A percentile compares a stretch with the other conserved stretches of the same genome.
Evolutionary conservation across 2,888 invertebrate genomes (phyloP).

Genomic region (Xylota sylvarum): DNA sequence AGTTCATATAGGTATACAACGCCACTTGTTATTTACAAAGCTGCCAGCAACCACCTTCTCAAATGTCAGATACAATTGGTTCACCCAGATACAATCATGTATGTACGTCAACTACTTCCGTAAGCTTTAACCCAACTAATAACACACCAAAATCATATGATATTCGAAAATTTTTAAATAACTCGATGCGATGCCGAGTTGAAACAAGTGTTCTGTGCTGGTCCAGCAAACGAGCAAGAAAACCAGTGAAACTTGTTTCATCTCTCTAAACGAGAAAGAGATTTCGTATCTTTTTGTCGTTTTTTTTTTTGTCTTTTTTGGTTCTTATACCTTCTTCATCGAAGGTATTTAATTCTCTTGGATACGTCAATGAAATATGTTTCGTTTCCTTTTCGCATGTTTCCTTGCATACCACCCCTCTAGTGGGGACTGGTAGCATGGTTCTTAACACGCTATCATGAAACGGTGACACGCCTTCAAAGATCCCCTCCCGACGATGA

Average conservation of each 20-base stretch:
- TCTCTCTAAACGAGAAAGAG: constrained; percentile 40
- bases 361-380: constrained; percentile 51
- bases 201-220: constrained; percentile 64
- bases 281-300: constrained; percentile 46
- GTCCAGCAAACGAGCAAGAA: constrained; percentile 22
- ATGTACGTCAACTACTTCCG: not conserved
- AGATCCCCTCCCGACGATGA: constrained; percentile 16
- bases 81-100: not conserved
- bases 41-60: not conserved
- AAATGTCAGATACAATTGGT: not conserved
- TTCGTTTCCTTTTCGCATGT: constrained; percentile 36
- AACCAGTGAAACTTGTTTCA: constrained; percentile 70
- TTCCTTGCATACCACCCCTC: constrained; percentile 31
- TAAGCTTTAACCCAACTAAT: constrained; percentile 24
- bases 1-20: not conserved
- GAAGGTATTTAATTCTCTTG: constrained; percentile 47
- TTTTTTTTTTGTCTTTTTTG: not conserved
- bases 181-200: constrained; percentile 31
- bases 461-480: constrained; percentile 58
- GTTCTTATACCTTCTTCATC: constrained; percentile 28
- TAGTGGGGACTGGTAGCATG: constrained; percentile 15
- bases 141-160: constrained; percentile 15
- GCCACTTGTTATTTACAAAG: not conserved
- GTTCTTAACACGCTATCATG: constrained; percentile 55
- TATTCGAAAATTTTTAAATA: constrained; percentile 16